Base-by-base conservation (phyloP, 2,797 vertebrate genomes). In the Lacerta bilineata region DNA sequence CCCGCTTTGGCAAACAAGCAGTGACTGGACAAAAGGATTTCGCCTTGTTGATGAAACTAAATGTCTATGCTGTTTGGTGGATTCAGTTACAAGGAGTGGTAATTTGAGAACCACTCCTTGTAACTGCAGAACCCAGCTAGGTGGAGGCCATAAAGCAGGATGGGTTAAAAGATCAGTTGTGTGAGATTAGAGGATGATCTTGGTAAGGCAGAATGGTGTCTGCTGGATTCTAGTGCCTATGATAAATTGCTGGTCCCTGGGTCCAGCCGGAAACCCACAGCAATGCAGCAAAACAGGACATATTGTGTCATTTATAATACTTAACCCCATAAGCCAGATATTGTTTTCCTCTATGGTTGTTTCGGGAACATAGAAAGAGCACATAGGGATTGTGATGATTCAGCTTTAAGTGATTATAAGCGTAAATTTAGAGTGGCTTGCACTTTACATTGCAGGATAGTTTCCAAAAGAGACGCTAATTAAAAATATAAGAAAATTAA, bases 301-400 rank as follows among this genome's bases (percentile, higher is more conserved):
- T 69, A 43, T 74, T 72, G 33, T 84, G 50, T 76, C 25, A 76
- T 76, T 77, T 85, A 85, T 64, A 85, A 41, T 61, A 27, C 17
- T 85, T 84, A 61, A n/a, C 29, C 25, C 75, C 17, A 64, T 4
- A 77, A 76, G 25, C 61, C 15, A 64, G 55, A 76, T 20, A 18
- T 85, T 55, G 50, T 55, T 75, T 74, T 75, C 59, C 55, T 43
- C 55, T 36, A 23, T 23, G 7, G 36, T 77, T 78, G 8, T 76
- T 43, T 23, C 3, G 20, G 10, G 25, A 41, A 41, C 25, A 46
- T 15, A 75, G 18, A 75, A 76, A 29, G 61, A 64, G 61, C 61
- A 64, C 61, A 64, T 64, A 78, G 50, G 23, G 25, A 68, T 11
- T 36, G 18, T 10, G 23, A 43, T 41, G 5, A 68, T 41, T 68